Base-by-base conservation (phyloP, 1,140 invertebrate species). In the Halesus radiatus region DNA sequence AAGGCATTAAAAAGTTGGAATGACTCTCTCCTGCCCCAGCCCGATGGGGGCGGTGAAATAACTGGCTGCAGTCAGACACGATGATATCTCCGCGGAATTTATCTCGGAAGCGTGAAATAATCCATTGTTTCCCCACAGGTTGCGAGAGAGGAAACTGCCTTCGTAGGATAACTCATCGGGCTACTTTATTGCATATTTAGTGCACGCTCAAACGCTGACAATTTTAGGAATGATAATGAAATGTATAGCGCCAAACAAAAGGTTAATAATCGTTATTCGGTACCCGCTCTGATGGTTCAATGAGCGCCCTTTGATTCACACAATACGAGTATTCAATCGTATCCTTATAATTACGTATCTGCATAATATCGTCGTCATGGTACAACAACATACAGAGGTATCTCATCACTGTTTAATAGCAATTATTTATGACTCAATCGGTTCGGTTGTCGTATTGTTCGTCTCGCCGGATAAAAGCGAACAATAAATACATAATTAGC, bases 101-200 rank as follows among this genome's bases (percentile, higher is more conserved):
- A 64, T 64, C 60, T 64, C 29, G 60, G 60, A 64, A 64, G 23
- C 60, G 3, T 64, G 23, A 64, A 56, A 64, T 64, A 64, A 64
- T 64, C 20, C 60, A 64, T 64, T 64, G 60, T 64, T 64, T 16
- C 60, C 20, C 37, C 20, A 23, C 60, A 29, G 60, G 60, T 16
- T 29, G 60, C 5, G 7, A 23, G 60, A 29, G 18, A 29, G 60
- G 23, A 29, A 64, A 64, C 60, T 22, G 54, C 54, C 54, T 56
- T 56, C 54, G 15, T 2, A 22, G 60, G 23, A 22, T 23, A 16
- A 64, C 20, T 22, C 20, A 16, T 23, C 60, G 18, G 54, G n/a
- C 23, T 64, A 23, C 20, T 29, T 29, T 15, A 64, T 29, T 29
- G 18, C 23, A 64, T 29, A 64, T 64, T 64, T 23, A 22, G 15